These are phyloP conservation scores for Zoanthus sociatus DNA, from an alignment of 92 coral and sea anemone species.

Conservation along the genomic window DNA sequence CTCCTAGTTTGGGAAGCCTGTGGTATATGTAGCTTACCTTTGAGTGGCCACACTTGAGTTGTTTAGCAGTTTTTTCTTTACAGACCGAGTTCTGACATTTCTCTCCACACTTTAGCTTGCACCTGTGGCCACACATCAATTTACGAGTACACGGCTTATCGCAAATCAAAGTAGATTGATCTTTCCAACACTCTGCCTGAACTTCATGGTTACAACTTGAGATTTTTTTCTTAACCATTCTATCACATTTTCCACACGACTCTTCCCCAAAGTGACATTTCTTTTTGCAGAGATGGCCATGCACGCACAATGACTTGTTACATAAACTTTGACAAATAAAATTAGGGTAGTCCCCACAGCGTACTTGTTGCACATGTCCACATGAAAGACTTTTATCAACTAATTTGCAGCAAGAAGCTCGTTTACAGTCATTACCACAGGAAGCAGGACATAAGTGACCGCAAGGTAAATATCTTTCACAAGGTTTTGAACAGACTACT, in stretches of 20 bases:
- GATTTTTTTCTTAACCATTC: neutral
- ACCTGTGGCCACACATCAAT: constrained; percentile 59
- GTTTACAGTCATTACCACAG: constrained; percentile 53
- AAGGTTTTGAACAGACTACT: constrained; percentile 51
- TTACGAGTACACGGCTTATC: constrained; percentile 37
- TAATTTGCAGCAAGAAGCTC: constrained; percentile 49
- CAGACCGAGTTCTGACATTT: constrained; percentile 46
- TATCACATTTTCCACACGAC: constrained; percentile 43
- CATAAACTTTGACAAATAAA: constrained; percentile 51
- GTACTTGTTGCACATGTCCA: constrained; percentile 44
- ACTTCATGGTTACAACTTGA: constrained; percentile 48
- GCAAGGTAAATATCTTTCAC: constrained; percentile 60
- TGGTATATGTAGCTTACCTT: neutral
- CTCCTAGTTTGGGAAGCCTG: no score
- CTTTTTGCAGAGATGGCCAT: constrained; percentile 50
- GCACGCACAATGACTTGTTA: constrained; percentile 13
- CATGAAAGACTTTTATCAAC: constrained; percentile 47
- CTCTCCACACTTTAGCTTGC: constrained; percentile 56
- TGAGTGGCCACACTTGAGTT: constrained; percentile 46
- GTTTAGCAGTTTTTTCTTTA: constrained; percentile 1
- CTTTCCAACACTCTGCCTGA: constrained; percentile 30
- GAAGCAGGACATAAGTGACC: constrained; percentile 68
- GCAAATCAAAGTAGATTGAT: constrained; percentile 28
- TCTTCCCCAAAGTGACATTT: constrained; percentile 51
- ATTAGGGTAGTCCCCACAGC: constrained; percentile 53